phyloP scores from a whole-genome alignment of 2,888 invertebrate species.

The Dugesia japonica region DNA sequence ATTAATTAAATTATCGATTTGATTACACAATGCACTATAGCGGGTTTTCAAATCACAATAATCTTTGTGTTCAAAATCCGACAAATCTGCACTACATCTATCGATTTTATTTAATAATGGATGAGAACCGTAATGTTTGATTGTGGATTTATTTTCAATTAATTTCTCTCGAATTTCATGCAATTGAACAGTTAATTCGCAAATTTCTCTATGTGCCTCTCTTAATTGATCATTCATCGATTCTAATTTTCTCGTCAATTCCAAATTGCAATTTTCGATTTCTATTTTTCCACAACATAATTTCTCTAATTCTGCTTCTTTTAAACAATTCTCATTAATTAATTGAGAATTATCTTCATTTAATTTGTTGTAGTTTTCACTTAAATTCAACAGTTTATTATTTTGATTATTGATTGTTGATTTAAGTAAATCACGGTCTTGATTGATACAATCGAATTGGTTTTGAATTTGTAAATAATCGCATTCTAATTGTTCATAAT shows the following conservation, averaged over 20 bases:
- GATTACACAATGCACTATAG: neutral
- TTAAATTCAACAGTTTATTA: neutral
- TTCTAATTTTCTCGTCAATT: neutral
- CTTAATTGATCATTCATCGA: neutral
- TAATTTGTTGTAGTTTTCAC: neutral
- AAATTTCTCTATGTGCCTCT: neutral
- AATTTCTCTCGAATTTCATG: neutral
- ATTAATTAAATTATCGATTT: neutral
- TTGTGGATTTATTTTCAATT: neutral
- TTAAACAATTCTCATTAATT: neutral
- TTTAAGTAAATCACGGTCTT: neutral
- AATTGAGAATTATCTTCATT: neutral
- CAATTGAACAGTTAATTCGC: neutral
- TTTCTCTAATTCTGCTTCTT: neutral
- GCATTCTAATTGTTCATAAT: slow-evolving; percentile 4
- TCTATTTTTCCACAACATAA: neutral
- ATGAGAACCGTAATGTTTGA: neutral
- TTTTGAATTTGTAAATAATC: neutral
- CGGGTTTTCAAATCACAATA: neutral
- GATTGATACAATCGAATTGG: neutral
- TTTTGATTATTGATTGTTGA: neutral
- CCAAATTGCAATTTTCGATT: neutral
- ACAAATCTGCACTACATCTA: neutral
- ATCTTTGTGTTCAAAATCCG: neutral
- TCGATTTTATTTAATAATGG: neutral